These are phyloP conservation scores for Tylochromis polylepis DNA, from an alignment of 2,113 vertebrate species.

Conservation along the genomic window DNA sequence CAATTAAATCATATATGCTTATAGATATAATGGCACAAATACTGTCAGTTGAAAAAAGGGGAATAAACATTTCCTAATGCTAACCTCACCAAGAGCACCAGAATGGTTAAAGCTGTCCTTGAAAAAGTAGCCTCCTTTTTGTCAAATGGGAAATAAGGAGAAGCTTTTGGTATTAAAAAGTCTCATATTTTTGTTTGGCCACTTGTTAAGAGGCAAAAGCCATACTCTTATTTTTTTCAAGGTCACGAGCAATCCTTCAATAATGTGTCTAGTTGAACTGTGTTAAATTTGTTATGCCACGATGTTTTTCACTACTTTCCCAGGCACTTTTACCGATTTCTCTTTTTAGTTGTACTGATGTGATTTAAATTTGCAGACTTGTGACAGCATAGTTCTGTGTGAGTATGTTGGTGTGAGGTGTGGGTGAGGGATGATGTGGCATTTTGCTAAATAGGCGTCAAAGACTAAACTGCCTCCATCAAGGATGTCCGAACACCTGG, in stretches of 20 bases:
- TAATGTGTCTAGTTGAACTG: background rate
- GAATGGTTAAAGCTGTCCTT: too few relatives aligned
- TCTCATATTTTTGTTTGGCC: background rate
- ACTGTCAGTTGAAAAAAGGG: background rate
- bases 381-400: background rate
- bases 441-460: constrained; percentile 12
- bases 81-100: too few relatives aligned
- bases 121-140: background rate
- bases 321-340: background rate
- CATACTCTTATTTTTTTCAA: background rate
- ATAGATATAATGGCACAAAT: background rate
- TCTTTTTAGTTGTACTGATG: background rate
- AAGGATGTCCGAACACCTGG: constrained; percentile 44
- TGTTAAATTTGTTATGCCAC: background rate
- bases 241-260: background rate
- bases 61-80: background rate
- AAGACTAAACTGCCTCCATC: constrained; percentile 32
- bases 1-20: background rate
- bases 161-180: background rate
- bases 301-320: background rate
- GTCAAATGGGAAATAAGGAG: background rate
- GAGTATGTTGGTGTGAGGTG: background rate
- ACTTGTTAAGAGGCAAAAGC: too few relatives aligned
- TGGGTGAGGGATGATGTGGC: background rate
- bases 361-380: background rate